These are phyloP conservation scores for Lepidurus arcticus DNA, from an alignment of 1,140 invertebrate species.

Conservation along the genomic window DNA sequence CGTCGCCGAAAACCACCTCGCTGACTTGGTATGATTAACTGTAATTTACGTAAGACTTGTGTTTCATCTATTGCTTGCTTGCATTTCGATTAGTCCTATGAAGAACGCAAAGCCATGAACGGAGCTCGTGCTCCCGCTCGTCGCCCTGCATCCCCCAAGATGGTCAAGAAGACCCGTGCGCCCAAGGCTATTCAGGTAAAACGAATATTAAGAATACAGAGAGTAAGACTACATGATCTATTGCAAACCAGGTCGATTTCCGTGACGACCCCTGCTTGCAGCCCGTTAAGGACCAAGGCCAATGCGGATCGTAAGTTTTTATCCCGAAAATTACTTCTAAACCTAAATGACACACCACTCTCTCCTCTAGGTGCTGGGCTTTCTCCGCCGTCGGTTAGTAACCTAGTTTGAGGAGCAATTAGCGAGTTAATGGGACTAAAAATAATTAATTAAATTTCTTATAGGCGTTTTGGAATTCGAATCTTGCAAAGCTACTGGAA, in stretches of 20 bases:
- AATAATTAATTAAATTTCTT: neutral
- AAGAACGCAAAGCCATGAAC: conserved; percentile 14
- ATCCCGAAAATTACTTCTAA: neutral
- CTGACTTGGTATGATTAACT: neutral
- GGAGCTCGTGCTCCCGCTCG: neutral
- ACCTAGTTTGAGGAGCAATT: neutral
- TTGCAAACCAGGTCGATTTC: conserved; percentile 44
- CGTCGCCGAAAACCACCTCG: conserved; percentile 24
- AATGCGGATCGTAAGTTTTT: conserved; percentile 41
- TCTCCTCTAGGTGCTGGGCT: conserved; percentile 42
- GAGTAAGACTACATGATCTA: neutral
- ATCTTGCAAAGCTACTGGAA: conserved; percentile 36
- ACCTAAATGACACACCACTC: neutral
- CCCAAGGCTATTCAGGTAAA: neutral
- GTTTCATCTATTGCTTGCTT: too few relatives aligned
- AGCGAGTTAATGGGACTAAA: neutral
- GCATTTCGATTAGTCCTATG: neutral
- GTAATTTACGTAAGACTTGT: too few relatives aligned
- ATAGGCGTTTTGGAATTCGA: conserved; percentile 35
- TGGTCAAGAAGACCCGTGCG: neutral
- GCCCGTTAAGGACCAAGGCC: conserved; percentile 46
- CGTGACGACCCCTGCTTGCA: conserved; percentile 45
- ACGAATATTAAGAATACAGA: neutral
- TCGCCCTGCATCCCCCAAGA: neutral
- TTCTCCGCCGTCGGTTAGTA: conserved; percentile 40